These are phyloP conservation scores for Notocelia uddmanniana DNA, from an alignment of 2,888 invertebrate genomes.

Conservation along the genomic window DNA sequence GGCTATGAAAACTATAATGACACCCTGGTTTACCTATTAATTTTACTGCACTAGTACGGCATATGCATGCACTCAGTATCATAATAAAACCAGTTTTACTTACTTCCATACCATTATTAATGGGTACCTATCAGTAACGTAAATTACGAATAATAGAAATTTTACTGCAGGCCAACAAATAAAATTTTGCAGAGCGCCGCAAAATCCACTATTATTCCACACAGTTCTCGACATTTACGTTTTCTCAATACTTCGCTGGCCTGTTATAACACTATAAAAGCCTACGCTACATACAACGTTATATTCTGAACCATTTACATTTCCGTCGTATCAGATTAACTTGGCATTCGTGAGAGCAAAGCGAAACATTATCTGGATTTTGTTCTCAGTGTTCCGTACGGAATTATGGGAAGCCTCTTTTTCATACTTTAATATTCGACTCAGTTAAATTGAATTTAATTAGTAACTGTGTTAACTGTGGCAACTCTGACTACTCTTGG, in stretches of 20 bases:
- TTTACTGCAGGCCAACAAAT: conserved; percentile 7
- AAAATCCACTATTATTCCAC: conserved; percentile 10
- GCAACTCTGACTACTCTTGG: not conserved
- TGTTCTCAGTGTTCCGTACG: conserved; percentile 18
- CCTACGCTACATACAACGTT: conserved; percentile 17
- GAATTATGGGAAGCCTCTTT: conserved; percentile 4
- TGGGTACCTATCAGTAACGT: conserved; percentile 10
- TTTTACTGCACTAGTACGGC: not conserved
- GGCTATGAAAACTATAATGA: not conserved
- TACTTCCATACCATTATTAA: not conserved
- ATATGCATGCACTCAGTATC: conserved; percentile 1
- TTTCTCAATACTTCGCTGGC: conserved; percentile 10
- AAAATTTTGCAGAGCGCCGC: not conserved
- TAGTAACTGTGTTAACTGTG: not conserved
- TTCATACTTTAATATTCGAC: not conserved
- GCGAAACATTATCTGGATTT: conserved; percentile 35
- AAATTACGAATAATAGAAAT: conserved; percentile 15
- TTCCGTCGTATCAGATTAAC: conserved; percentile 39
- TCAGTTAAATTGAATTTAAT: not conserved
- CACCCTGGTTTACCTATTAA: not conserved
- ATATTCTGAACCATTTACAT: conserved; percentile 40
- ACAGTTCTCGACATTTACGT: conserved; percentile 26
- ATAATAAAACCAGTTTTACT: conserved; percentile 2
- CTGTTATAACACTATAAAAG: conserved; percentile 15
- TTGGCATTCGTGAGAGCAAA: conserved; percentile 32